Evolutionary conservation across 2,797 vertebrate species (phyloP), one percentile per base, ranked within the genome.

Genomic region (Cyclura pinguis): DNA sequence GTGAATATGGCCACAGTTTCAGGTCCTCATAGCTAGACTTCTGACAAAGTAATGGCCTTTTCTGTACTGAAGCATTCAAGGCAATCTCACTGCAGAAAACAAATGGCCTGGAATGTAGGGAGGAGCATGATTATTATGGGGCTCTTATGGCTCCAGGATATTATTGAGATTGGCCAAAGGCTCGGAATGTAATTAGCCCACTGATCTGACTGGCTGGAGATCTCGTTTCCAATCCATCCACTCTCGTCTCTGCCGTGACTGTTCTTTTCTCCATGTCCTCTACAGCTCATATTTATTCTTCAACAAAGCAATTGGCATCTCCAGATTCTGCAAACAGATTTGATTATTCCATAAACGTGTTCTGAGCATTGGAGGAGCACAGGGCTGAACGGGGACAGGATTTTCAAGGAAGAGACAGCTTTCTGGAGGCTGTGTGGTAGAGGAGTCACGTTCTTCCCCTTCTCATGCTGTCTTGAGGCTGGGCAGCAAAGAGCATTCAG

Each of bases 141-240:
- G 35, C 77, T 16, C 27, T 62, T 74, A 84, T 86, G 84, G 84
- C 83, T 89, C 82, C 50, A 38, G 84, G 50, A 81, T 89, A 62
- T 69, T 0, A 86, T 94, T 90, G 84, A 74, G 73, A 88, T 86
- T 55, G 50, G 42, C 16, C 86, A 90, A 90, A n/a, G 9, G 2
- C 50, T 94, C 32, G 32, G 59, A 29, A 81, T 29, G 62, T 38
- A 14, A 55, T 83, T 87, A 0, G 0, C 64, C 59, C 22, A 8
- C 50, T 89, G 29, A 16, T 0, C 59, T 78, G 24, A 42, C 93
- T 74, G 80, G 24, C 0, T 0, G 24, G 12, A 3, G 84, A 10
- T 0, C 0, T 16, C 1, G 0, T 14, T 77, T 88, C 72, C 50
- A 16, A 90, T 18, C 69, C 67, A 87, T 27, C 27, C 42, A 3